These are phyloP conservation scores for Anolis sagrei DNA, from an alignment of 2,113 vertebrate species.

Conservation along the genomic window DNA sequence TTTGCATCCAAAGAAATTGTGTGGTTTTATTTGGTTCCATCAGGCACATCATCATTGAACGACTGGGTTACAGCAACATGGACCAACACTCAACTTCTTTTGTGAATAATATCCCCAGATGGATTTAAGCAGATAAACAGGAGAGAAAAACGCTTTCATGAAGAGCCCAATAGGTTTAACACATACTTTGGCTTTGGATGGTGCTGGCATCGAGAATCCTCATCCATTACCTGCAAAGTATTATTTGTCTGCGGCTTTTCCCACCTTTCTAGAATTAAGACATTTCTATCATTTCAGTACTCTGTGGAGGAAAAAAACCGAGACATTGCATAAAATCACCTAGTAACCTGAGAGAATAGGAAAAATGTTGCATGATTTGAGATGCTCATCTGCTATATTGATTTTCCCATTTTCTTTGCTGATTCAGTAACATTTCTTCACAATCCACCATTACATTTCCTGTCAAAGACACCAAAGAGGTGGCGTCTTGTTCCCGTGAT, in stretches of 20 bases:
- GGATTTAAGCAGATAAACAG: conserved; percentile 45
- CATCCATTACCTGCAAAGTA: conserved; percentile 23
- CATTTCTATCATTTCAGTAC: conserved; percentile 9
- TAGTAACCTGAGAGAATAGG: neutral
- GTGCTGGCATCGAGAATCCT: conserved; percentile 20
- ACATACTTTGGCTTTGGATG: neutral
- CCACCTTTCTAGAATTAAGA: conserved; percentile 27
- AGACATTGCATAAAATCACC: neutral
- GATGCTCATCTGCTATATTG: neutral
- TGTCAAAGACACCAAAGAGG: neutral
- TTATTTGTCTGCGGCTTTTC: neutral
- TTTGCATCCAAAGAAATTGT: neutral
- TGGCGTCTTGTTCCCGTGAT: neutral
- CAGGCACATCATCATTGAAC: neutral
- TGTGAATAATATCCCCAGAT: conserved; percentile 31
- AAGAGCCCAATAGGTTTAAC: conserved; percentile 21
- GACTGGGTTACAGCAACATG: conserved; percentile 33
- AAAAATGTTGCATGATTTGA: neutral
- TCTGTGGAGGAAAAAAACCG: neutral
- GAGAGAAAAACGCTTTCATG: conserved; percentile 42
- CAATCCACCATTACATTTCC: neutral
- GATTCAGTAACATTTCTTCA: neutral
- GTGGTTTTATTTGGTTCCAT: conserved; percentile 44
- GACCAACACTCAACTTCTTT: neutral
- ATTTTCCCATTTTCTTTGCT: neutral